Percentiles rank a stretch among this genome's conserved stretches.
Conservation (phyloP, 2,113 vertebrate genomes). For the Electrona antarctica region DNA sequence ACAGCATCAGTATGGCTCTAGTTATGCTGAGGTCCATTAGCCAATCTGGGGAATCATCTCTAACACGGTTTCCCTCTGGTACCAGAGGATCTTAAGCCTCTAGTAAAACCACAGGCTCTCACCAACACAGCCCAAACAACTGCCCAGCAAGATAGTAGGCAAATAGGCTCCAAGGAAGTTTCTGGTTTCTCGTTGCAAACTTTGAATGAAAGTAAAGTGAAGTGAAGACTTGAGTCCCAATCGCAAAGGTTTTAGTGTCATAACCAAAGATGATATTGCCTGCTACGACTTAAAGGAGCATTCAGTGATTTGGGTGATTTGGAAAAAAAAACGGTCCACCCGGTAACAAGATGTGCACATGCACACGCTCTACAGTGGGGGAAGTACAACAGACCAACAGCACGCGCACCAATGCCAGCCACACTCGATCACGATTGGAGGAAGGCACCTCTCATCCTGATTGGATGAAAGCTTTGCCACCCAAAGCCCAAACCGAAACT, state of each 20-base stretch:
- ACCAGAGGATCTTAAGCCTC: constrained; percentile 17
- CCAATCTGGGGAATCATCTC: constrained; percentile 15
- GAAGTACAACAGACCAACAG: too few species aligned
- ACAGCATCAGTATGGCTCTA: constrained; percentile 13
- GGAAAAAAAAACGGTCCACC: too few species aligned
- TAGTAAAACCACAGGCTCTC: constrained; percentile 13
- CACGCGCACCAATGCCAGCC: too few species aligned
- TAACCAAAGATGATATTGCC: background rate
- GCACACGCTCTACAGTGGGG: too few species aligned
- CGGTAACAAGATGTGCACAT: too few species aligned
- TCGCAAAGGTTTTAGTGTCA: background rate
- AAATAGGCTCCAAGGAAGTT: constrained; percentile 30
- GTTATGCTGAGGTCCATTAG: constrained; percentile 28
- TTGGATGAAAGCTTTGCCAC: too few species aligned
- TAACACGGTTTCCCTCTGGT: constrained; percentile 31
- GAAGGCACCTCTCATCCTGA: too few species aligned
- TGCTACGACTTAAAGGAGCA: too few species aligned
- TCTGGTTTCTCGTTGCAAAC: background rate
- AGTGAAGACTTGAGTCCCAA: background rate
- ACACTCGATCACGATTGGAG: too few species aligned
- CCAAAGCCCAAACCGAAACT: too few species aligned
- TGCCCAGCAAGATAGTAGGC: constrained; percentile 9
- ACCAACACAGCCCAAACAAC: constrained; percentile 9
- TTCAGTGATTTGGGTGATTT: too few species aligned
- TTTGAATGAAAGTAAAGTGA: background rate